These are phyloP conservation scores for Bruchidius siliquastri DNA, from an alignment of 2,888 invertebrate genomes.

Conservation along the genomic window DNA sequence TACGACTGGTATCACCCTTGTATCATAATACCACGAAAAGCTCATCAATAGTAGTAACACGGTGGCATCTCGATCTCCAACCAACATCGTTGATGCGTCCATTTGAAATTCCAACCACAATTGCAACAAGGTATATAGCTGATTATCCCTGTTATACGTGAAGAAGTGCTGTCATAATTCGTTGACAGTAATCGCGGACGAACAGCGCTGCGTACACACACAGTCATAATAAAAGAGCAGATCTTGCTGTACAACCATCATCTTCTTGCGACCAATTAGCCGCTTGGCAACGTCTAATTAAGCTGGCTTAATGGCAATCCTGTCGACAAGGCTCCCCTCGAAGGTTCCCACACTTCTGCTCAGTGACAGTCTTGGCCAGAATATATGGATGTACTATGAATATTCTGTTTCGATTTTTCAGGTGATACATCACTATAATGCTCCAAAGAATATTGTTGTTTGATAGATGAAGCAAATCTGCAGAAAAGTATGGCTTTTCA, in stretches of 20 bases:
- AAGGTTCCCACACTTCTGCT: neutral
- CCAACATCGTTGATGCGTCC: neutral
- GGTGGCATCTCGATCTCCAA: neutral
- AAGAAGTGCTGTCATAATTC: neutral
- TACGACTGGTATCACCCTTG: no score
- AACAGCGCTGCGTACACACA: neutral
- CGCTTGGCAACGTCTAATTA: neutral
- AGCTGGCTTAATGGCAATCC: neutral
- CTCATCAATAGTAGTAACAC: neutral
- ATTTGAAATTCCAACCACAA: neutral
- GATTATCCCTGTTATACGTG: neutral
- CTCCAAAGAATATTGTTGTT: no score
- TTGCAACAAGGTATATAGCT: neutral
- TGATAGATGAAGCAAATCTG: no score
- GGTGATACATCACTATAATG: no score
- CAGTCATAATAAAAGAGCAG: neutral
- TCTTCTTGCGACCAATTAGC: neutral
- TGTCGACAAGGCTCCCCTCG: neutral
- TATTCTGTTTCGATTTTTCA: no score
- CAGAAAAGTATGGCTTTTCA: no score
- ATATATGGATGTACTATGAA: no score
- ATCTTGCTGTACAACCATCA: neutral
- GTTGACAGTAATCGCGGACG: neutral
- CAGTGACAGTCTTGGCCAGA: no score
- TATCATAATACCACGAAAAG: neutral